Conservation (phyloP, 2,113 vertebrate genomes). For the Saccopteryx leptura region DNA sequence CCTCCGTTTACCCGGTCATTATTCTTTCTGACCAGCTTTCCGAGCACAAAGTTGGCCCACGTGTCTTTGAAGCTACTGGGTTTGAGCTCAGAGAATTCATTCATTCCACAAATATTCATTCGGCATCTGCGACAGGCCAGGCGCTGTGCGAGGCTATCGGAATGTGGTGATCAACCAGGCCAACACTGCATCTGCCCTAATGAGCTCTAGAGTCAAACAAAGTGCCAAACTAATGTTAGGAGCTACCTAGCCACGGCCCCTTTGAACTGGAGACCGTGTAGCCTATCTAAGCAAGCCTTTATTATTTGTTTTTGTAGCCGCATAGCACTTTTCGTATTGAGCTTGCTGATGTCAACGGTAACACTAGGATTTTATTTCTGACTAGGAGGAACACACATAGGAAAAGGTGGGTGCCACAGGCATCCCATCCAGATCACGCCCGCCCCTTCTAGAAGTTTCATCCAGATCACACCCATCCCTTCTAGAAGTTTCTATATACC, state of each 20-base stretch:
- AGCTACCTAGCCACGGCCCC: slow-evolving; percentile 2
- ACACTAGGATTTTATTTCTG: not conserved
- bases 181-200: not conserved
- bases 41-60: not conserved
- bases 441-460: not conserved
- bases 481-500: slow-evolving; percentile 15
- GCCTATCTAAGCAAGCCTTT: not conserved
- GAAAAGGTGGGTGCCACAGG: not conserved
- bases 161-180: slow-evolving; percentile 7
- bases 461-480: not conserved
- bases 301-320: not conserved
- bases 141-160: not conserved
- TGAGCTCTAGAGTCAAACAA: slow-evolving; percentile 67
- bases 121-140: not conserved
- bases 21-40: slow-evolving; percentile 31
- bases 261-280: slow-evolving; percentile 26
- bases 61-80: slow-evolving; percentile 6
- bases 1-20: not conserved
- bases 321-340: not conserved
- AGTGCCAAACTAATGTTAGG: slow-evolving; percentile 56
- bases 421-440: not conserved
- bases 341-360: not conserved
- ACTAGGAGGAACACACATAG: not conserved
- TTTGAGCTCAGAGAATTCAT: slow-evolving; percentile 21
- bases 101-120: slow-evolving; percentile 21